Conservation (phyloP, 2,113 vertebrate species). For the Antennarius striatus region DNA sequence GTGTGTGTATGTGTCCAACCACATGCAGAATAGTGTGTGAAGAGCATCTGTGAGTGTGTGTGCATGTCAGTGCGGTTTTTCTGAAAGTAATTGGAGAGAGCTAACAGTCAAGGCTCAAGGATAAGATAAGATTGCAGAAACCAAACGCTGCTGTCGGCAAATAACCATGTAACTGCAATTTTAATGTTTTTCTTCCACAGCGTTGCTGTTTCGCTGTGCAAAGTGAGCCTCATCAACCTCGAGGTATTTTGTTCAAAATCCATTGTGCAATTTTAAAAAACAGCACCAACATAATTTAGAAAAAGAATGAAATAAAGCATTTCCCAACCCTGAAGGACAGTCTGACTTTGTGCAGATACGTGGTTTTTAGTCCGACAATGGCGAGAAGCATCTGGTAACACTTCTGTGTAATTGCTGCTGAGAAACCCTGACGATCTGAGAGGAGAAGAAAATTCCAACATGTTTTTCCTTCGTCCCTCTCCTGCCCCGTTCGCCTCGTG, state of each 20-base stretch:
- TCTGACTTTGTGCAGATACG: conserved; percentile 63
- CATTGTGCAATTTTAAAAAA: conserved; percentile 21
- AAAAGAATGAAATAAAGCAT: conserved; percentile 9
- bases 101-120: conserved; percentile 50
- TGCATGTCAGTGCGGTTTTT: conserved; percentile 32
- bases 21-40: conserved; percentile 6
- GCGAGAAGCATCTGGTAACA: conserved; percentile 73
- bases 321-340: conserved; percentile 35
- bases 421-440: conserved; percentile 78
- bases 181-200: conserved; percentile 9
- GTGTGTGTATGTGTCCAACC: not conserved
- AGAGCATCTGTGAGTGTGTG: not conserved
- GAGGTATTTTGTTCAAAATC: conserved; percentile 15
- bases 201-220: not conserved
- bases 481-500: conserved; percentile 55
- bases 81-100: conserved; percentile 40
- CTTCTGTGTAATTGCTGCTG: conserved; percentile 77
- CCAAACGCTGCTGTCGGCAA: conserved; percentile 42
- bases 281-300: not conserved
- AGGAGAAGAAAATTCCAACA: conserved; percentile 71
- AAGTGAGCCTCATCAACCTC: conserved; percentile 1
- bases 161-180: conserved; percentile 15
- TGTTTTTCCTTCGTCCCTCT: conserved; percentile 69
- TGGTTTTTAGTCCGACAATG: conserved; percentile 54
- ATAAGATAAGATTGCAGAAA: conserved; percentile 56